Base-by-base conservation (phyloP, 2,797 vertebrate species). In the Arctocebus calabarensis region DNA sequence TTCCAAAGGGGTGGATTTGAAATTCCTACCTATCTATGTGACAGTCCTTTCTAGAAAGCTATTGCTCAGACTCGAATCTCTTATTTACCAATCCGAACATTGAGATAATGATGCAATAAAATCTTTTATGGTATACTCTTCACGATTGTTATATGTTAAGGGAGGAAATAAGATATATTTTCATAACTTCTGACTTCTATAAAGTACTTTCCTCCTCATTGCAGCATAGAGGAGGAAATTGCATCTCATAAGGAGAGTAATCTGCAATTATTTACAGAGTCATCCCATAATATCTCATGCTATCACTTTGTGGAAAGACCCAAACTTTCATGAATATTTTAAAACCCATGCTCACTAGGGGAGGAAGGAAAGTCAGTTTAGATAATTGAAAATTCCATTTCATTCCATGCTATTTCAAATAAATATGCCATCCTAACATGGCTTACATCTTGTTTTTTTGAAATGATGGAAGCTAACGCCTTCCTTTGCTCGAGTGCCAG, bases 101-200 rank as follows among this genome's bases (percentile, higher is more conserved):
- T 95, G 61, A 95, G 93, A 96, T 96, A 95, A 96, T 92, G 92
- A 94, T 93, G 74, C 70, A 95, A 66, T 97, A 97, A 96, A 95
- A 92, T 90, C 29, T 93, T 91, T 96, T 96, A 96, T 96, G 84
- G 84, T 74, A 48, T 83, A 81, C 43, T 97, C 61, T 34, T 94
- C 74, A 90, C 88, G 91, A 96, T 45, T 90, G 91, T 91, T 93
- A 94, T 86, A 95, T 64, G 32, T 62, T 85, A 73, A 78, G 78
- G 94, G 75, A 97, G 81, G 73, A 81, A 75, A 90, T 74, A 84
- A 93, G 89, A 90, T 97, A 84, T 94, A 91, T 97, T 97, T 97
- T 94, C 73, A 88, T 96, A 96, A 96, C 91, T 95, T 96, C 68
- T 96, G 91, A 95, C 92, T 97, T 94, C 61, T 45, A 25, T 81